These are phyloP conservation scores for Aleiodes testaceus DNA, from an alignment of 2,888 invertebrate species.

Conservation along the genomic window DNA sequence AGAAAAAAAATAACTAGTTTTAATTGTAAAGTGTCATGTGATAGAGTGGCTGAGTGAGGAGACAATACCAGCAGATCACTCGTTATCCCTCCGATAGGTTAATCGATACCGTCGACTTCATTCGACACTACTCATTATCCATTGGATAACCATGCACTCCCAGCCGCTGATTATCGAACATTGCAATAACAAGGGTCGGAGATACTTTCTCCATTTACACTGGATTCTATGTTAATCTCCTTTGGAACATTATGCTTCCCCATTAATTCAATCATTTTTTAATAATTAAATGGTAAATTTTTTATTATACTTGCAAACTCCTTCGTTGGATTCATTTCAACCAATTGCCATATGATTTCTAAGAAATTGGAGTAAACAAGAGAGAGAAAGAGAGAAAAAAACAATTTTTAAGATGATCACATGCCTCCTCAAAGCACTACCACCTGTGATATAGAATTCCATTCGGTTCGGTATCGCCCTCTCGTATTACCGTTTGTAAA, in stretches of 20 bases:
- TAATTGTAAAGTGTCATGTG: slow-evolving; percentile 36
- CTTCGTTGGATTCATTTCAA: background rate
- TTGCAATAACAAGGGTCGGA: slow-evolving; percentile 40
- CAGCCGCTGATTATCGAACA: slow-evolving; percentile 40
- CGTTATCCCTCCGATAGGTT: slow-evolving; percentile 43
- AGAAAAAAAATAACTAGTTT: slow-evolving; percentile 22
- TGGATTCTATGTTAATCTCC: slow-evolving; percentile 2
- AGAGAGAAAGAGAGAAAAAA: background rate
- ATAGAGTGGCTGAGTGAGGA: slow-evolving; percentile 21
- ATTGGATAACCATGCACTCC: slow-evolving; percentile 37
- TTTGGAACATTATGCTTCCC: background rate
- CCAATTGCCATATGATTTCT: slow-evolving; percentile 22
- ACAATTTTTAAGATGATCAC: slow-evolving; percentile 30
- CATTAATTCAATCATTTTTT: background rate
- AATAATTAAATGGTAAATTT: background rate
- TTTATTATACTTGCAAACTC: background rate
- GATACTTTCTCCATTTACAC: slow-evolving; percentile 35
- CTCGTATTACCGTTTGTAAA: slow-evolving; percentile 61
- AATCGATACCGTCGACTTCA: slow-evolving; percentile 43
- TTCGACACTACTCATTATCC: slow-evolving; percentile 44
- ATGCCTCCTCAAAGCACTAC: slow-evolving; percentile 23
- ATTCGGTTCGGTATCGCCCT: slow-evolving; percentile 64
- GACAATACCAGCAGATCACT: slow-evolving; percentile 38
- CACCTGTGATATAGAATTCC: slow-evolving; percentile 71
- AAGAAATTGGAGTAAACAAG: background rate